Base-by-base conservation (phyloP, 2,797 vertebrate species). In the Anguilla megastoma region DNA sequence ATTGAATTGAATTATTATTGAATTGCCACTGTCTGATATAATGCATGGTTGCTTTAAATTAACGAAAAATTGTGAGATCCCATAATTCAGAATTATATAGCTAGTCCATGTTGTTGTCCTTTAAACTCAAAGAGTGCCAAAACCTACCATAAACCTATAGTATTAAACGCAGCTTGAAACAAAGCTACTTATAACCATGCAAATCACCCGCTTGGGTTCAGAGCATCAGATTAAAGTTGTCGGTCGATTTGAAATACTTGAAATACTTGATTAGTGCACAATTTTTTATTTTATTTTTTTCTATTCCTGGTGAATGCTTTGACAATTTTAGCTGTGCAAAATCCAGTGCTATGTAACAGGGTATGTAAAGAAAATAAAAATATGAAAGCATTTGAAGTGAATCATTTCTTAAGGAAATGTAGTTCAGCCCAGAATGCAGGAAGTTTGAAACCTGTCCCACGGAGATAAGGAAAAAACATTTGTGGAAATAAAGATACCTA, bases 401-500 rank as follows among this genome's bases (percentile, higher is more conserved):
- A 14, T 45, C 33, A 79, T 79, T 41, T 16, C 14, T 21, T n/a
- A 36, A 36, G 16, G 33, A 41, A 80, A 45, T 45, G 7, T 45
- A 80, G 71, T 76, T 33, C 30, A 33, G 21, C 24, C 76, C 36
- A 21, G 41, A 18, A 21, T 48, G 76, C 41, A 7, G 76, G 36
- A 80, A 21, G 1, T 80, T 80, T 80, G 76, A 80, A n/a, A 48
- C 76, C 76, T 24, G 76, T 50, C 36, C 41, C 8, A 7, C 41
- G 24, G 76, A 80, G 76, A 80, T 80, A 80, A 80, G 41, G 41
- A 48, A 80, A 48, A 80, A 45, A 80, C 41, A 48, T 48, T 80
- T 80, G 76, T 80, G 76, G 76, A 50, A 80, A 80, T 80, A 30
- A 66, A 4, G 58, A 60, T 85, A 85, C 85, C 56, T 45, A 66